phyloP scores from a whole-genome alignment of 2,888 invertebrate genomes.

The Tenthredo scrophulariae region DNA sequence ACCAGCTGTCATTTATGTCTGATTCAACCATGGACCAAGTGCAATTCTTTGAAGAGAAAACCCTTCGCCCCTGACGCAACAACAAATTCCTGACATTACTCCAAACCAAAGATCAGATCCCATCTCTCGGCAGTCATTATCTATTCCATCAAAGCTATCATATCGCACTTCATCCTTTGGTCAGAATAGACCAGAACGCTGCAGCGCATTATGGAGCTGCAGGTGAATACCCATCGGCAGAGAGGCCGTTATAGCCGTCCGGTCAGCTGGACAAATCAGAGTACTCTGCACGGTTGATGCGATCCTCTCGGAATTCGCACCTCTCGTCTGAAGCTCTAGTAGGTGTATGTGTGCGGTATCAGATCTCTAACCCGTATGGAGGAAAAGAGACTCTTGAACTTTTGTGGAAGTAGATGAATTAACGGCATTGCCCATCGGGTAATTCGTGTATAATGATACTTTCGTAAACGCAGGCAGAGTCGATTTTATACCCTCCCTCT shows the following conservation, averaged over 20 bases:
- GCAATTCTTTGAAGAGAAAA: background rate
- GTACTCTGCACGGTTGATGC: constrained; percentile 63
- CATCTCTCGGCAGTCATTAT: background rate
- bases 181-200: constrained; percentile 6
- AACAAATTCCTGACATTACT: background rate
- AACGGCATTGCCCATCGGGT: background rate
- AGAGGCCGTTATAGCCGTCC: constrained; percentile 59
- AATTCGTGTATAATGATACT: constrained; percentile 38
- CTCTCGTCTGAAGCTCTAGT: constrained; percentile 60
- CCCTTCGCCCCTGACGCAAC: background rate
- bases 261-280: constrained; percentile 72
- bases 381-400: constrained; percentile 58
- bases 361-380: background rate
- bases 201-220: constrained; percentile 13
- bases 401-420: background rate
- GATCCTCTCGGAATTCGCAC: constrained; percentile 32
- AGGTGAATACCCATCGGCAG: constrained; percentile 49
- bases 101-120: background rate
- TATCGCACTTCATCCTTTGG: constrained; percentile 37
- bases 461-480: constrained; percentile 31
- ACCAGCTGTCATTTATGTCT: background rate
- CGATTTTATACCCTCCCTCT: constrained; percentile 36
- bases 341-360: constrained; percentile 55
- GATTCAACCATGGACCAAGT: background rate
- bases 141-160: constrained; percentile 23